These are phyloP conservation scores for Planococcus citri DNA, from an alignment of 1,140 invertebrate species.

Conservation along the genomic window DNA sequence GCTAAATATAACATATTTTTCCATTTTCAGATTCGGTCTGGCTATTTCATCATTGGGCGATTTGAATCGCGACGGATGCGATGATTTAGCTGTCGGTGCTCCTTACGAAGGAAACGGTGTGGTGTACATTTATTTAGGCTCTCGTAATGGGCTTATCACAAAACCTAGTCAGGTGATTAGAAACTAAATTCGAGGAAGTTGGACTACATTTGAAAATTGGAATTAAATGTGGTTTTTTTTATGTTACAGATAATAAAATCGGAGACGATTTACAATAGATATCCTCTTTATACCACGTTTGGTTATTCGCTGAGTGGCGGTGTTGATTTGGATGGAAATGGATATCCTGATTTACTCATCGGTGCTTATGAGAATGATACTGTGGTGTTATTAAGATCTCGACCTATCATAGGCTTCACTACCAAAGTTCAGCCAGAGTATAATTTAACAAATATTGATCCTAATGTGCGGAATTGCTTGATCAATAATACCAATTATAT, in stretches of 20 bases:
- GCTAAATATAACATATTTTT: no score
- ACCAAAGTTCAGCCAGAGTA: slow-evolving; percentile 47
- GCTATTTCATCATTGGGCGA: slow-evolving; percentile 75
- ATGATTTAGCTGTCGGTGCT: slow-evolving; percentile 81
- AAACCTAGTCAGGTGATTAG: slow-evolving; percentile 58
- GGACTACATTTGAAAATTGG: not conserved
- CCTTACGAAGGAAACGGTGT: slow-evolving; percentile 74
- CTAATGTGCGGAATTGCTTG: slow-evolving; percentile 54
- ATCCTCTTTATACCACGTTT: slow-evolving; percentile 53
- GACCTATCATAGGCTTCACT: slow-evolving; percentile 73
- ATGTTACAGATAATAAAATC: slow-evolving; percentile 40
- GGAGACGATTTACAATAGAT: slow-evolving; percentile 33
- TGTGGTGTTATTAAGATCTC: slow-evolving; percentile 56
- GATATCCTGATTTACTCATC: slow-evolving; percentile 79
- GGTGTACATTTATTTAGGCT: slow-evolving; percentile 79
- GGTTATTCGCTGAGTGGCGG: slow-evolving; percentile 82
- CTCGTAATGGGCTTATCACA: slow-evolving; percentile 52
- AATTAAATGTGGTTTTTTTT: not conserved
- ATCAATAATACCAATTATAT: slow-evolving; percentile 49
- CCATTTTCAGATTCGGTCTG: slow-evolving; percentile 64
- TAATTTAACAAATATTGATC: slow-evolving; percentile 64
- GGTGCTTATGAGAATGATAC: slow-evolving; percentile 74
- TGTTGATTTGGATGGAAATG: slow-evolving; percentile 79
- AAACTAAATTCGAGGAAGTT: not conserved
- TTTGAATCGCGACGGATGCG: slow-evolving; percentile 78